Evolutionary conservation across 1,140 invertebrate species (phyloP).

Genomic region (Papilio polyxenes): DNA sequence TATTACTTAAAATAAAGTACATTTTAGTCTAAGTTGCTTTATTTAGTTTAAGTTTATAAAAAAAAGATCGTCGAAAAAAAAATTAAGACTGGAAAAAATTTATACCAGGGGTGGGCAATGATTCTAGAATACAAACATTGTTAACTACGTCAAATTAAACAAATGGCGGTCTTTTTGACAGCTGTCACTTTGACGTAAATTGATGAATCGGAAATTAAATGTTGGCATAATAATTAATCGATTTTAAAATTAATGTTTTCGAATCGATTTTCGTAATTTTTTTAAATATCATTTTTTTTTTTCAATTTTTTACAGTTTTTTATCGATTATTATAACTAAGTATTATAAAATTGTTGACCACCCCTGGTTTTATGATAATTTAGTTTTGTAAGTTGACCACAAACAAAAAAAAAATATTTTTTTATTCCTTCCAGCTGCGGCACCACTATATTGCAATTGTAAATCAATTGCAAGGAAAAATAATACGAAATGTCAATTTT

Average conservation of each 20-base stretch:
- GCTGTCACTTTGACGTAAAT: no score
- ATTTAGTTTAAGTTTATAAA: not conserved
- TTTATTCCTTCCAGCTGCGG: constrained; percentile 61
- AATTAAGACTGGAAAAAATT: constrained; percentile 10
- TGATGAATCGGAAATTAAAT: no score
- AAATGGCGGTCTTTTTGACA: no score
- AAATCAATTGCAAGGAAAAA: constrained; percentile 38
- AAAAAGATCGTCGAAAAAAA: not conserved
- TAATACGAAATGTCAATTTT: no score
- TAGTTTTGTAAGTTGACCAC: constrained; percentile 13
- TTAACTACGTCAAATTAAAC: no score
- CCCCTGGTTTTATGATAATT: not conserved
- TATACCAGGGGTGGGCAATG: constrained; percentile 2
- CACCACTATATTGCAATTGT: constrained; percentile 67
- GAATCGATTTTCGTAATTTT: no score
- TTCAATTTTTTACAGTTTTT: no score
- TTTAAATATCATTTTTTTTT: no score
- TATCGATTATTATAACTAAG: not conserved
- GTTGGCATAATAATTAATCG: no score
- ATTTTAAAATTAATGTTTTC: no score
- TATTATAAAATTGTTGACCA: not conserved
- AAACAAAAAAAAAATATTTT: constrained; percentile 18
- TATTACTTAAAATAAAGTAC: constrained; percentile 10
- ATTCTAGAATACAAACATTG: not conserved
- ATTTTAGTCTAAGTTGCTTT: not conserved